Evolutionary conservation across 2,888 invertebrate species (phyloP).

Genomic region (Scaptomyza cyrtandrae): DNA sequence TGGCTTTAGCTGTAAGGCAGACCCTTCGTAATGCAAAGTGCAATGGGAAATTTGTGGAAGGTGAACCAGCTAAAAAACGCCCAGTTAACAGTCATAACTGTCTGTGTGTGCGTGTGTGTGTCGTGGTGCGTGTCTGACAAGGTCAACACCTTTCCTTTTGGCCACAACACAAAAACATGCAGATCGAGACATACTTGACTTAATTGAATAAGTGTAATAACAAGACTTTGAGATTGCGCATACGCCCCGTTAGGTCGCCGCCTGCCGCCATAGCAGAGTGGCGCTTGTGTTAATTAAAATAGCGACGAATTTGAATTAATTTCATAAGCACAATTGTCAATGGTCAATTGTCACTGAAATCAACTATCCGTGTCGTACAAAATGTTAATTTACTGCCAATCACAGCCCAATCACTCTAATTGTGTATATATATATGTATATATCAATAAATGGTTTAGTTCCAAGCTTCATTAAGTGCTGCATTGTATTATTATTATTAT

Average conservation of each 20-base stretch:
- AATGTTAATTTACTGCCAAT: slow-evolving; percentile 40
- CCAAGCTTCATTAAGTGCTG: slow-evolving; percentile 37
- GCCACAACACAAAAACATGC: slow-evolving; percentile 8
- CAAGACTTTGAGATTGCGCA: slow-evolving; percentile 66
- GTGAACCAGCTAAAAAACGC: slow-evolving; percentile 60
- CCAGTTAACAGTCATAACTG: slow-evolving; percentile 23
- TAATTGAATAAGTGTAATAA: slow-evolving; percentile 72
- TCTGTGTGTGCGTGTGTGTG: slow-evolving; percentile 17
- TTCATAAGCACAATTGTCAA: slow-evolving; percentile 59
- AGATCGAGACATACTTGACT: slow-evolving; percentile 32
- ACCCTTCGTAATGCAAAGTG: slow-evolving; percentile 36
- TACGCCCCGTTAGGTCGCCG: slow-evolving; percentile 57
- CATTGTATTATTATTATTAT: slow-evolving; percentile 8
- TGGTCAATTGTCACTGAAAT: no score
- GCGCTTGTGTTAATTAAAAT: slow-evolving; percentile 71
- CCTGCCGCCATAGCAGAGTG: background rate
- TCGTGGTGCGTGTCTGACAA: slow-evolving; percentile 55
- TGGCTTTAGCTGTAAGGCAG: slow-evolving; percentile 3
- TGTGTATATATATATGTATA: slow-evolving; percentile 4
- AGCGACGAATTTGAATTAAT: slow-evolving; percentile 55
- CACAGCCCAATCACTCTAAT: slow-evolving; percentile 44
- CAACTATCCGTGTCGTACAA: slow-evolving; percentile 40
- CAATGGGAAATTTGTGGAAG: slow-evolving; percentile 65
- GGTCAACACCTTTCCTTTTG: slow-evolving; percentile 80
- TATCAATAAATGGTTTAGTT: slow-evolving; percentile 30